Base-by-base conservation (phyloP, 2,113 vertebrate genomes). In the Chinchilla lanigera region DNA sequence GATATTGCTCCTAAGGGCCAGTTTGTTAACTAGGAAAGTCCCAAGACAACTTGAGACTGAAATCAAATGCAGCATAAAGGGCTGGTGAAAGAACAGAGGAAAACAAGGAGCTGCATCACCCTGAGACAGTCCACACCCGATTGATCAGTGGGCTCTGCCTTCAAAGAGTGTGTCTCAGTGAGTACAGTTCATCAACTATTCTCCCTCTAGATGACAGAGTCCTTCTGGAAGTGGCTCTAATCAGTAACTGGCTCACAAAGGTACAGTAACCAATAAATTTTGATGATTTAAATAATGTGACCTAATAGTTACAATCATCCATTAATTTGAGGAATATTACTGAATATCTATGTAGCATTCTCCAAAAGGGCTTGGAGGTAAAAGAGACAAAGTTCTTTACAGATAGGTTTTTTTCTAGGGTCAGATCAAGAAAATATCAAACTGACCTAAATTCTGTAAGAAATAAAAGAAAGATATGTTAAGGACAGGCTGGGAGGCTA, bases 261-360 rank as follows among this genome's bases (percentile, higher is more conserved):
- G 14, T 50, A 11, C 60, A 71, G 24, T 80, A 93, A 93, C 50
- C 41, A 19, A 83, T 92, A 91, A 52, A 71, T 73, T 67, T 94
- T 94, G 77, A 91, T 86, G 22, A 71, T 86, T 86, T 75, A 92
- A 84, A 80, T 91, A 67, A 69, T 83, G 33, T 80, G 11, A 81
- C 58, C 8, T 95, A 86, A 86, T 11, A 65, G 24, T n/a, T 78
- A 93, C 26, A 97, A 88, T 77, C 35, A 88, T 82, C 85, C 38
- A 91, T 73, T 82, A 61, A 60, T 28, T 83, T 19, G 50, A 89
- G 22, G 26, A 92, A n/a, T 86, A 50, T 61, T 44, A 75, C 30
- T 41, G 63, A 63, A 0, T 83, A 82, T 77, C 54, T 94, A 26
- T 3, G 3, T 61, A 65, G 10, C 35, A 0, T 69, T 89, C 28